Conservation (phyloP, 2,113 vertebrate species). For the Ahaetulla prasina region DNA sequence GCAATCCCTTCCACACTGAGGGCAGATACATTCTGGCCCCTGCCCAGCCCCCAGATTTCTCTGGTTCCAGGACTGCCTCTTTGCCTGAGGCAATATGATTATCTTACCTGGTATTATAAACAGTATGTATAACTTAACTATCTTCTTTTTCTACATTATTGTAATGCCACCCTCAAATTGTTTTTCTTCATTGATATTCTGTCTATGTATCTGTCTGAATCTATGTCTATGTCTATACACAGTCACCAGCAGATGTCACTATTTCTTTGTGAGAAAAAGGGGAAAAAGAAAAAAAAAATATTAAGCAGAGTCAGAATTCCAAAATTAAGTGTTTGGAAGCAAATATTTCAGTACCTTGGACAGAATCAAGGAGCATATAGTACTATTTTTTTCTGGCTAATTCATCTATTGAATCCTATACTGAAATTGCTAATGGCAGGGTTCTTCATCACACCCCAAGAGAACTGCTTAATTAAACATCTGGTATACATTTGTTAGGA, state of each 20-base stretch:
- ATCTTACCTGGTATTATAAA: background rate
- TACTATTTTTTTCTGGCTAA: background rate
- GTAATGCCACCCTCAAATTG: background rate
- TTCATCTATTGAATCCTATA: background rate
- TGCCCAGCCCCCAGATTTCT: too few species aligned
- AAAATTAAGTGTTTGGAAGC: background rate
- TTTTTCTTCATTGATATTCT: background rate
- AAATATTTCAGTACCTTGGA: constrained; percentile 1
- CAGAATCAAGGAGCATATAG: background rate
- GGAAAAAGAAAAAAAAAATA: background rate
- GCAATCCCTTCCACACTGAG: too few species aligned
- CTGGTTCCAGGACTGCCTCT: too few species aligned
- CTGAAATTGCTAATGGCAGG: background rate
- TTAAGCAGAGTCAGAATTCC: background rate
- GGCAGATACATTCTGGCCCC: too few species aligned
- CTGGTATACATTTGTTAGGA: constrained; percentile 53
- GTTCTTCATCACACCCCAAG: background rate
- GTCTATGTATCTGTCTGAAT: background rate
- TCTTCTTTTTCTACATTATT: background rate
- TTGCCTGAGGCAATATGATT: too few species aligned
- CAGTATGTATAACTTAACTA: background rate
- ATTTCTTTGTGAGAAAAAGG: constrained; percentile 12
- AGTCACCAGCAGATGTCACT: constrained; percentile 55
- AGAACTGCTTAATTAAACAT: constrained; percentile 23
- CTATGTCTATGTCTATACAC: background rate